Evolutionary conservation across 2,113 vertebrate species (phyloP).

Genomic region (Tiliqua scincoides): DNA sequence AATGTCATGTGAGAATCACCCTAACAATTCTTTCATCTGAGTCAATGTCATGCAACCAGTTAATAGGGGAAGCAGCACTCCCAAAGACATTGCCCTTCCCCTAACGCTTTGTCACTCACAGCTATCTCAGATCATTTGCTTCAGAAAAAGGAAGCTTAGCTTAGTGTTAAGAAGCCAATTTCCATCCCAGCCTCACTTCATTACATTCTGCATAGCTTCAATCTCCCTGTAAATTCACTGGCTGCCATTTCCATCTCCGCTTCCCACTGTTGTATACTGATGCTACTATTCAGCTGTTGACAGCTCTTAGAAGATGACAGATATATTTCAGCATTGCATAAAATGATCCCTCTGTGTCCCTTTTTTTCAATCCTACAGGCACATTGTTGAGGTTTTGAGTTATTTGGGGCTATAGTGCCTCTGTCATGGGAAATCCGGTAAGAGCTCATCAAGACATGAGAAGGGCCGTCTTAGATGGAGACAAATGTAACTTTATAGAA

Average conservation of each 20-base stretch:
- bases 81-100: background rate
- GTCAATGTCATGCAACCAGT: background rate
- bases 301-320: conserved; percentile 2
- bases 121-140: background rate
- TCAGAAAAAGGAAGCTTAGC: background rate
- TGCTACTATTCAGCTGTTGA: conserved; percentile 6
- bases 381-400: conserved; percentile 21
- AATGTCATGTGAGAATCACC: background rate
- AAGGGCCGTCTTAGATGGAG: background rate
- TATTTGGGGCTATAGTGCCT: background rate
- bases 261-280: background rate
- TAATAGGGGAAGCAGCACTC: background rate
- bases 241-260: background rate
- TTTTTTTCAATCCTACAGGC: conserved; percentile 9
- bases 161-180: conserved; percentile 2
- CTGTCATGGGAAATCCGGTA: background rate
- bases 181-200: background rate
- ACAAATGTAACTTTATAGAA: background rate
- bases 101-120: background rate
- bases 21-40: background rate
- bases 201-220: background rate
- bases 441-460: background rate
- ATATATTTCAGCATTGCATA: background rate
- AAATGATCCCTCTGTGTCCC: background rate
- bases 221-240: background rate